Conservation (phyloP, 1,140 invertebrate species). For the Trichomalopsis sarcophagae region DNA sequence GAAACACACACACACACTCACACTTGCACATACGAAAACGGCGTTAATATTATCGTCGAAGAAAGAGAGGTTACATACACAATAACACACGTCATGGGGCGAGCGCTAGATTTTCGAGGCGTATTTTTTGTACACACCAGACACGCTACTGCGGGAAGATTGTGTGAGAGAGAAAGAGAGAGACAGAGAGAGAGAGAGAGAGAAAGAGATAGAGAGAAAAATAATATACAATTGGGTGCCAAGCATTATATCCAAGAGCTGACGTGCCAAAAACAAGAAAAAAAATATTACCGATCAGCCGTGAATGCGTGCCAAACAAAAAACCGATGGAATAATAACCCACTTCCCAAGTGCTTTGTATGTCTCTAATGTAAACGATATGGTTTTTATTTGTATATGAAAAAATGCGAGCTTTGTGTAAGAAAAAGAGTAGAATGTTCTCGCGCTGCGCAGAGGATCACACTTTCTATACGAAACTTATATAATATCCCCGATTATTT, state of each 20-base stretch:
- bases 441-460: not conserved
- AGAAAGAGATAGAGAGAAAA: too few relatives aligned
- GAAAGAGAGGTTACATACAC: slow-evolving; percentile 18
- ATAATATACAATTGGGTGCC: slow-evolving; percentile 29
- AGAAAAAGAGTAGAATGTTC: not conserved
- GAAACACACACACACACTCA: not conserved
- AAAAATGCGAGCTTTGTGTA: not conserved
- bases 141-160: slow-evolving; percentile 54
- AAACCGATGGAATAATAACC: slow-evolving; percentile 45
- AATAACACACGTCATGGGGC: slow-evolving; percentile 54
- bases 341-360: slow-evolving; percentile 26
- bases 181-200: slow-evolving; percentile 22
- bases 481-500: not conserved
- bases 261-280: slow-evolving; percentile 63
- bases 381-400: not conserved
- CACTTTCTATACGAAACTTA: not conserved
- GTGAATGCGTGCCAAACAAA: slow-evolving; percentile 67
- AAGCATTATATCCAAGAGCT: slow-evolving; percentile 33
- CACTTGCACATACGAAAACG: not conserved
- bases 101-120: slow-evolving; percentile 63
- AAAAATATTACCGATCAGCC: slow-evolving; percentile 50
- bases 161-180: slow-evolving; percentile 39
- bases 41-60: not conserved
- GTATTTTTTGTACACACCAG: slow-evolving; percentile 64
- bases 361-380: not conserved